Evolutionary conservation across 2,113 vertebrate species (phyloP).

Genomic region (Hippocampus zosterae): DNA sequence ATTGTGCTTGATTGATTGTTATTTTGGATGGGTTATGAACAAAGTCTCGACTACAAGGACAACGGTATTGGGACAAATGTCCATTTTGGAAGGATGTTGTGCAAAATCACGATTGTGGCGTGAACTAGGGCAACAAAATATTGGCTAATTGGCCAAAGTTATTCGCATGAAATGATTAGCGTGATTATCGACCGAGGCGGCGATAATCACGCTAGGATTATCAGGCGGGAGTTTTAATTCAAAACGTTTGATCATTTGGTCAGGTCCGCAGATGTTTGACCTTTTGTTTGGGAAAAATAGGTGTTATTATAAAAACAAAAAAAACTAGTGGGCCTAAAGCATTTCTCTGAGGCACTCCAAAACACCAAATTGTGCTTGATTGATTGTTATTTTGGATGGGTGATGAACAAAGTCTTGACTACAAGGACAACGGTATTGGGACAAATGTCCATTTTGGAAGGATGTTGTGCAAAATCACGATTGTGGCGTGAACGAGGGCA

Average conservation of each 20-base stretch:
- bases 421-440: background rate
- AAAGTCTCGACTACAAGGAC: background rate
- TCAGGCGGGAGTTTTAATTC: no score
- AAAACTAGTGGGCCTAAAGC: background rate
- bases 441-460: background rate
- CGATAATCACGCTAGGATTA: no score
- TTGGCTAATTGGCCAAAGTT: background rate
- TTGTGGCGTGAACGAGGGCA: no score
- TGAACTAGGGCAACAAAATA: no score
- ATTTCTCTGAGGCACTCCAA: background rate
- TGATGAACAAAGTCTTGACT: background rate
- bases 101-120: no score
- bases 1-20: background rate
- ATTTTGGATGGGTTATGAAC: background rate
- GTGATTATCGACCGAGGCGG: no score
- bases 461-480: no score
- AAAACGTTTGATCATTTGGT: background rate
- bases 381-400: background rate
- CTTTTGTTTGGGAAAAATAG: background rate
- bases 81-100: no score
- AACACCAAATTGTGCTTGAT: background rate
- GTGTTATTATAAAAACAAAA: background rate
- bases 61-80: background rate
- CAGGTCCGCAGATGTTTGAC: slow-evolving; percentile 8
- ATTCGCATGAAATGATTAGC: background rate